A percentile compares a stretch with the other conserved stretches of the same genome.
Evolutionary conservation across 2,888 invertebrate species (phyloP).

Genomic region (Alloplasta piceator): DNA sequence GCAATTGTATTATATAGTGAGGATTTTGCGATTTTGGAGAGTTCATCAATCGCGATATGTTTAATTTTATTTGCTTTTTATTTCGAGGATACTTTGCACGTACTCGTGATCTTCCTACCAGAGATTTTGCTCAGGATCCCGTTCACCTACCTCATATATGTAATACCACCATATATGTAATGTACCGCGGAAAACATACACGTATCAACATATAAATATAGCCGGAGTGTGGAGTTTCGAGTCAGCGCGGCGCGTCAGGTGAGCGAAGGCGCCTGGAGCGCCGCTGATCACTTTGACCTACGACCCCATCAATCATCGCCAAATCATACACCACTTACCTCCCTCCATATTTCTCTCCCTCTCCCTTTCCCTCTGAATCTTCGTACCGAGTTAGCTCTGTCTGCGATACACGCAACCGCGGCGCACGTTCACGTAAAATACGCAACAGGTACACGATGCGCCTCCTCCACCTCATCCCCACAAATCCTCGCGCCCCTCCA

Average conservation of each 20-base stretch:
- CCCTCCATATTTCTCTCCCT: conserved; percentile 36
- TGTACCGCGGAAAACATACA: conserved; percentile 19
- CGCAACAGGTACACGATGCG: conserved; percentile 70
- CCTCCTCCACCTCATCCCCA: conserved; percentile 61
- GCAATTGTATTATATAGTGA: too few species aligned
- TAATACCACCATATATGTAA: conserved; percentile 27
- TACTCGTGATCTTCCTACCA: not conserved
- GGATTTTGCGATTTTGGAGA: not conserved
- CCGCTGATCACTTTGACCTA: conserved; percentile 82
- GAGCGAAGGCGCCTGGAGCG: conserved; percentile 80
- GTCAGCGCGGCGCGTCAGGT: conserved; percentile 75
- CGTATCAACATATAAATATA: not conserved
- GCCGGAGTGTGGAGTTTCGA: conserved; percentile 44
- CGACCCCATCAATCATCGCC: conserved; percentile 82
- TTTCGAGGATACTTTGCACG: conserved; percentile 21
- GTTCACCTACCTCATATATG: conserved; percentile 37
- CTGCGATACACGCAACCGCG: conserved; percentile 76
- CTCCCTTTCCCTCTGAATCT: conserved; percentile 24
- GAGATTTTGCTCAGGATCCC: conserved; percentile 14
- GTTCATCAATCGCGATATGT: not conserved
- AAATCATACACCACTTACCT: conserved; percentile 82
- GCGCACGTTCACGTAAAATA: conserved; percentile 77
- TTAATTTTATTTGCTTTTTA: not conserved
- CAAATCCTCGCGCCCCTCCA: too few species aligned
- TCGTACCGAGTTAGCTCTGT: conserved; percentile 56